These are phyloP conservation scores for Eustalomyia histrio DNA, from an alignment of 2,888 invertebrate genomes.

Conservation along the genomic window DNA sequence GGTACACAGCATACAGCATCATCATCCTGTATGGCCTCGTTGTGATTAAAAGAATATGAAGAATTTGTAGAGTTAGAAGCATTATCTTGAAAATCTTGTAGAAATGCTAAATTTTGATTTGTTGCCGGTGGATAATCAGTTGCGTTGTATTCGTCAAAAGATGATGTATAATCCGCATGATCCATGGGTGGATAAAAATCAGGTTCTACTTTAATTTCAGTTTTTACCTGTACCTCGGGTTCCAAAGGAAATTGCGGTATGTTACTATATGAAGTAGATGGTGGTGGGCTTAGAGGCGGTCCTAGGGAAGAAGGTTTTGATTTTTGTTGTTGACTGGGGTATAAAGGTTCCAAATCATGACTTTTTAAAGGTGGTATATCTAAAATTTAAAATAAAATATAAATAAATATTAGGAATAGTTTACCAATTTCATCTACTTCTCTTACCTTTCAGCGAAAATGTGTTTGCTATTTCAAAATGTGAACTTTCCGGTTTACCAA, in stretches of 20 bases:
- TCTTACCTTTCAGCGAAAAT: constrained; percentile 51
- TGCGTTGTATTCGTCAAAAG: constrained; percentile 68
- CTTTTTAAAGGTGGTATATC: constrained; percentile 53
- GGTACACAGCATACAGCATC: constrained; percentile 73
- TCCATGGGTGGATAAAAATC: constrained; percentile 66
- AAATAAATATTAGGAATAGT: no score
- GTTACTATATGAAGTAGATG: constrained; percentile 12
- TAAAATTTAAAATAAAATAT: not conserved
- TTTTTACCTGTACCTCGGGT: constrained; percentile 68
- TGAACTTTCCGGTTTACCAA: constrained; percentile 48
- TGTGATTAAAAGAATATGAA: constrained; percentile 49
- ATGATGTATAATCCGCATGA: constrained; percentile 66
- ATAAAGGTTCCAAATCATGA: constrained; percentile 38
- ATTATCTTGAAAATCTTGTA: constrained; percentile 60
- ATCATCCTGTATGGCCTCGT: constrained; percentile 67
- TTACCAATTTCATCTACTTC: no score
- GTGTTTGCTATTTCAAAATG: constrained; percentile 50
- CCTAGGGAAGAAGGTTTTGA: constrained; percentile 45
- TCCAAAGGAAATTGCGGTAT: constrained; percentile 36
- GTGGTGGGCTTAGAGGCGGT: constrained; percentile 8
- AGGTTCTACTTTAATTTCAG: constrained; percentile 71
- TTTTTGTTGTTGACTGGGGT: constrained; percentile 33
- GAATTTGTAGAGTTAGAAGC: constrained; percentile 58
- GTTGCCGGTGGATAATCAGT: constrained; percentile 65
- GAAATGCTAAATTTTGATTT: constrained; percentile 50